A percentile compares a stretch with the other conserved stretches of the same genome.
phyloP scores from a whole-genome alignment of 1,140 invertebrate species.

The Halyomorpha halys region DNA sequence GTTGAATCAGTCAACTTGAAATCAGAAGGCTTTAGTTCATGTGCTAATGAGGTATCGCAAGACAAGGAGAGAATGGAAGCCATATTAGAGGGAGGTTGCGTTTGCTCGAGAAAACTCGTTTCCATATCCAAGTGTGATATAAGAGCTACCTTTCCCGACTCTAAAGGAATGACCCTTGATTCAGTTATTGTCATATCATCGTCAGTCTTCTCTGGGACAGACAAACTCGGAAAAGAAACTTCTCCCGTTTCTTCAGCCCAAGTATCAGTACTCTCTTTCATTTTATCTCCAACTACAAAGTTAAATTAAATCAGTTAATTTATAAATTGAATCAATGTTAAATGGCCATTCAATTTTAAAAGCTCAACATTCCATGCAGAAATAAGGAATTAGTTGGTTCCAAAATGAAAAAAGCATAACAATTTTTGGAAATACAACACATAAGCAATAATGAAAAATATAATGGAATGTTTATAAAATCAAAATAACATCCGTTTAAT shows the following conservation, averaged over 20 bases:
- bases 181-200: slow-evolving; percentile 43
- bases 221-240: slow-evolving; percentile 64
- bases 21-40: background rate
- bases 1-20: slow-evolving; percentile 15
- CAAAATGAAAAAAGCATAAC: too few relatives aligned
- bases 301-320: background rate
- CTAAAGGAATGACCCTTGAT: slow-evolving; percentile 57
- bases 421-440: too few relatives aligned
- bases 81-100: slow-evolving; percentile 35
- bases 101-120: slow-evolving; percentile 40
- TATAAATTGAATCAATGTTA: too few relatives aligned
- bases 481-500: too few relatives aligned
- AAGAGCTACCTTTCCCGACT: slow-evolving; percentile 58
- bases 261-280: slow-evolving; percentile 43
- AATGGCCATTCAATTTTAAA: too few relatives aligned
- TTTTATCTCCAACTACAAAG: slow-evolving; percentile 16
- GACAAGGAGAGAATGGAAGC: slow-evolving; percentile 35
- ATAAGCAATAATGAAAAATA: too few relatives aligned
- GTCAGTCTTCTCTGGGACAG: slow-evolving; percentile 40
- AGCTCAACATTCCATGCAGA: too few relatives aligned
- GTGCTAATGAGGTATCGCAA: background rate
- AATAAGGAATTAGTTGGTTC: too few relatives aligned
- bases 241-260: slow-evolving; percentile 67
- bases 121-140: slow-evolving; percentile 50
- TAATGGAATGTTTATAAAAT: too few relatives aligned